Conservation (phyloP, 2,888 invertebrate genomes). For the Ametastegia equiseti region DNA sequence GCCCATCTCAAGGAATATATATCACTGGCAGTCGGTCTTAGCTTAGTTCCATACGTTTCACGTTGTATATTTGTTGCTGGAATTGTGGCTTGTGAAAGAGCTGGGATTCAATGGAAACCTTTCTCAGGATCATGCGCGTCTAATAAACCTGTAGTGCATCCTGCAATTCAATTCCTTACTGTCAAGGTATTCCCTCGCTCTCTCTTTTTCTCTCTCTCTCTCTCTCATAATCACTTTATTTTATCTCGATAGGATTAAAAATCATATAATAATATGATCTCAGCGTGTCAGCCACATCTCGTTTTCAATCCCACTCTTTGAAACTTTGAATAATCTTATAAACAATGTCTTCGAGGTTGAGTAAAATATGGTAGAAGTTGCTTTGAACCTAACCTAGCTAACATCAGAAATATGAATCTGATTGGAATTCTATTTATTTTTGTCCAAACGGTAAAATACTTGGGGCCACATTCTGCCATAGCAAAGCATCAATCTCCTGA, state of each 20-base stretch:
- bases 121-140: not conserved
- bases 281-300: not conserved
- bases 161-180: slow-evolving; percentile 29
- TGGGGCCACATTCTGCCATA: too few relatives aligned
- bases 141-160: slow-evolving; percentile 18
- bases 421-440: too few relatives aligned
- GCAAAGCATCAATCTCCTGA: too few relatives aligned
- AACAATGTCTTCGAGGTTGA: too few relatives aligned
- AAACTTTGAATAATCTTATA: too few relatives aligned
- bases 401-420: too few relatives aligned
- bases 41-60: slow-evolving; percentile 7
- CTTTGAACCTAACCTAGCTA: too few relatives aligned
- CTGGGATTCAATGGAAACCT: slow-evolving; percentile 27
- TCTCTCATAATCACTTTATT: not conserved
- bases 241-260: not conserved
- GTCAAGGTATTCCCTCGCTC: not conserved
- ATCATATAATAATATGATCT: not conserved
- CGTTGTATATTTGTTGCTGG: not conserved
- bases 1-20: not conserved
- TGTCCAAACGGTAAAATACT: too few relatives aligned
- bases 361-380: too few relatives aligned
- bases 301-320: not conserved
- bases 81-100: slow-evolving; percentile 22
- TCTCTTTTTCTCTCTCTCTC: not conserved
- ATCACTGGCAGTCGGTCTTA: slow-evolving; percentile 10